A percentile compares a stretch with the other conserved stretches of the same genome.
phyloP scores from a whole-genome alignment of 1,140 invertebrate genomes.

The Lerema accius region DNA sequence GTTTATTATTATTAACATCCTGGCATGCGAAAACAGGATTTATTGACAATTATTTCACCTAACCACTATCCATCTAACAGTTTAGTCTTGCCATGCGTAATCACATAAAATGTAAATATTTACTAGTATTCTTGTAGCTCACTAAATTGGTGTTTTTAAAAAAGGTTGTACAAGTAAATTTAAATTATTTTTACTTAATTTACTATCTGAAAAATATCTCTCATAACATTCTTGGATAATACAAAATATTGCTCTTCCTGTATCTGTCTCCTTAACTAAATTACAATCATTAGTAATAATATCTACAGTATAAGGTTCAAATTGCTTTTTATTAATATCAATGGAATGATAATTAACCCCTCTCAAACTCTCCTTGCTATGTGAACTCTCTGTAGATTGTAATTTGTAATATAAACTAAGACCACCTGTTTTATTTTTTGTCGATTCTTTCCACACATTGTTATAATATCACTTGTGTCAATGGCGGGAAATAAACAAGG shows the following conservation, averaged over 20 bases:
- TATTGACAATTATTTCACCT: neutral
- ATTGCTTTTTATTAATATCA: neutral
- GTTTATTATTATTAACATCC: no score
- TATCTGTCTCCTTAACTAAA: constrained; percentile 44
- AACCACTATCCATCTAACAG: neutral
- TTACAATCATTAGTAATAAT: neutral
- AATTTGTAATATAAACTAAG: no score
- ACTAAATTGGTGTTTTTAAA: neutral
- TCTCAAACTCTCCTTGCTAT: no score
- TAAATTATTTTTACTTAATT: constrained; percentile 16
- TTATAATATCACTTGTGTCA: no score
- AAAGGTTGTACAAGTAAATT: neutral
- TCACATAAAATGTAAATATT: neutral
- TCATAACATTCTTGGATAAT: constrained; percentile 40
- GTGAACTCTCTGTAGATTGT: no score
- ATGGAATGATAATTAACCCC: no score
- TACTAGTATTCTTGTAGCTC: neutral
- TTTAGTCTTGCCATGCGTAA: neutral
- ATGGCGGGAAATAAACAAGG: no score
- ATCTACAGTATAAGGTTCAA: neutral
- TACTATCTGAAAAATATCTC: constrained; percentile 27
- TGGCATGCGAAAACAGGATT: no score
- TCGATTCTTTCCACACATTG: no score
- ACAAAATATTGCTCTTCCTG: constrained; percentile 45
- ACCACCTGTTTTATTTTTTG: no score